Conservation (phyloP, 2,888 invertebrate species). For the Cacoxenus indagator region DNA sequence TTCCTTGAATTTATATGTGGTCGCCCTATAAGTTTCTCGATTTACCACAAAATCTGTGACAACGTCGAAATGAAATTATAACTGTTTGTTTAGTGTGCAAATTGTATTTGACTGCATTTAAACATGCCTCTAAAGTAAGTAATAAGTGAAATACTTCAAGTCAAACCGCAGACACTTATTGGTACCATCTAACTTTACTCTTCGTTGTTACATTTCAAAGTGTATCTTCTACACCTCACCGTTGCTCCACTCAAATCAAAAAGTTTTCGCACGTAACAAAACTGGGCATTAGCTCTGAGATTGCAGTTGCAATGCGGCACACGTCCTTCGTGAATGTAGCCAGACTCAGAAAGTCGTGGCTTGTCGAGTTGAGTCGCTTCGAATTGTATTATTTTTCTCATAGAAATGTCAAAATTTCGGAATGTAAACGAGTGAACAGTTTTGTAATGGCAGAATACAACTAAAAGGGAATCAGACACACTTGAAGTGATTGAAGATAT, state of each 20-base stretch:
- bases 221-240: not conserved
- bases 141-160: not conserved
- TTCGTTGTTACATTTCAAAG: not conserved
- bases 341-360: constrained; percentile 75
- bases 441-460: not conserved
- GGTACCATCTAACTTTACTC: not conserved
- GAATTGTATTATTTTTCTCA: not conserved
- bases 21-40: not conserved
- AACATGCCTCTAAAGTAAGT: not conserved
- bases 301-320: constrained; percentile 17
- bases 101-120: no score
- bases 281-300: constrained; percentile 18
- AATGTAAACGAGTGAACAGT: not conserved
- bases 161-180: no score
- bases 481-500: constrained; percentile 77
- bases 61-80: not conserved
- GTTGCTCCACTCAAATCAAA: not conserved
- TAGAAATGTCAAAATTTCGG: not conserved
- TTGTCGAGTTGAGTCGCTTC: no score
- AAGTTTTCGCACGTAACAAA: constrained; percentile 13
- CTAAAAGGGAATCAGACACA: not conserved
- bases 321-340: not conserved
- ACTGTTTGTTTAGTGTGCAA: no score
- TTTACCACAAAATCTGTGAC: not conserved
- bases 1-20: not conserved